These are phyloP conservation scores for Philaethria dido DNA, from an alignment of 2,888 invertebrate species.

Conservation along the genomic window DNA sequence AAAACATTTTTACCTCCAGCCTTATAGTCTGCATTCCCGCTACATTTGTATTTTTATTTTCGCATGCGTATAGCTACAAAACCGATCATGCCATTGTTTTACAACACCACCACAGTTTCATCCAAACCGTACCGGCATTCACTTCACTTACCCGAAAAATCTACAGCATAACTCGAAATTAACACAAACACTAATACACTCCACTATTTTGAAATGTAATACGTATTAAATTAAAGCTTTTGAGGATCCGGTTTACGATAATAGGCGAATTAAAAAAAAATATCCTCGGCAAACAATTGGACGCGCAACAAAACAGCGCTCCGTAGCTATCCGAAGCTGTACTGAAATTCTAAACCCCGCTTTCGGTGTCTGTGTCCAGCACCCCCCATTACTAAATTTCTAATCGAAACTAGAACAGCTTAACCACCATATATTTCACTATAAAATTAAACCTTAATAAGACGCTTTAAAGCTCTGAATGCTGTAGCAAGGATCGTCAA, in stretches of 20 bases:
- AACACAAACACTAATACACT: slow-evolving; percentile 48
- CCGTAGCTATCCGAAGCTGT: slow-evolving; percentile 82
- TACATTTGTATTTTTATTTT: slow-evolving; percentile 46
- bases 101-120: slow-evolving; percentile 76
- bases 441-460: slow-evolving; percentile 33
- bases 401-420: slow-evolving; percentile 53
- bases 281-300: slow-evolving; percentile 76
- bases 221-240: slow-evolving; percentile 37
- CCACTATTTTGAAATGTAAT: slow-evolving; percentile 46
- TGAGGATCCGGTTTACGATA: slow-evolving; percentile 49
- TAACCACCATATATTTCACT: slow-evolving; percentile 41
- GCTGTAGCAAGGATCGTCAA: slow-evolving; percentile 34
- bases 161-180: slow-evolving; percentile 48
- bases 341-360: slow-evolving; percentile 84
- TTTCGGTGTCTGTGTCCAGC: slow-evolving; percentile 81
- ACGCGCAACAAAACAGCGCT: slow-evolving; percentile 78
- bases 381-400: slow-evolving; percentile 84
- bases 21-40: slow-evolving; percentile 52
- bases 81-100: slow-evolving; percentile 66
- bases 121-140: slow-evolving; percentile 66
- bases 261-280: slow-evolving; percentile 68
- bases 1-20: slow-evolving; percentile 48
- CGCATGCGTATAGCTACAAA: slow-evolving; percentile 66
- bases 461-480: slow-evolving; percentile 48
- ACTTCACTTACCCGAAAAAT: slow-evolving; percentile 76